These are phyloP conservation scores for Leptinotarsa lineolata DNA, from an alignment of 1,140 invertebrate genomes.

Conservation along the genomic window DNA sequence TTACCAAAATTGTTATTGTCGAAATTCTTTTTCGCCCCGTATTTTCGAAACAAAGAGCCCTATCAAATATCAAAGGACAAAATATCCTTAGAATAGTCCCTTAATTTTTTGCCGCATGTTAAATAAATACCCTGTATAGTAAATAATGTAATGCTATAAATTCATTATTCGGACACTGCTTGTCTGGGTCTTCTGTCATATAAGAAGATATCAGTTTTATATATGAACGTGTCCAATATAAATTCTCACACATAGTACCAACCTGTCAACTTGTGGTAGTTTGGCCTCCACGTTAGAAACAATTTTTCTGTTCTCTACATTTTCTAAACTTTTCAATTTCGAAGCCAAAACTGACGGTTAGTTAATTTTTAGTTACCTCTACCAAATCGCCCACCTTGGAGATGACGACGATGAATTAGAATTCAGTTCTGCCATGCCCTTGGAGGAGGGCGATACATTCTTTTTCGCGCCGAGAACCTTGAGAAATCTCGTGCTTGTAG, in stretches of 20 bases:
- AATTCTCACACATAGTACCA: conserved; percentile 27
- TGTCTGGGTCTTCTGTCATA: background rate
- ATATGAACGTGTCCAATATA: conserved; percentile 18
- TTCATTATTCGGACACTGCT: background rate
- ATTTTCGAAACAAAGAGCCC: too few relatives aligned
- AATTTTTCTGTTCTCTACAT: background rate
- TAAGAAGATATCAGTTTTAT: background rate
- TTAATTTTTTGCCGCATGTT: too few relatives aligned
- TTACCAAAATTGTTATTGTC: too few relatives aligned
- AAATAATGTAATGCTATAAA: too few relatives aligned
- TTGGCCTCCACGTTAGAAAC: conserved; percentile 18
- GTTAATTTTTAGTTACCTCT: conserved; percentile 77
- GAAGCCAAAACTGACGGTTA: too few relatives aligned
- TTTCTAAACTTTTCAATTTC: too few relatives aligned
- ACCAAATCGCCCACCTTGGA: conserved; percentile 98
- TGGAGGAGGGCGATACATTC: conserved; percentile 99
- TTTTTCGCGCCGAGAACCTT: conserved; percentile 95
- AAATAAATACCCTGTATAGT: too few relatives aligned
- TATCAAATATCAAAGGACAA: too few relatives aligned
- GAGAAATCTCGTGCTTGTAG: conserved; percentile 95
- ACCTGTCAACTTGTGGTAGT: conserved; percentile 5
- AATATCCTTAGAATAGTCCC: too few relatives aligned
- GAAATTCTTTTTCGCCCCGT: too few relatives aligned
- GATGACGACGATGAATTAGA: conserved; percentile 99
- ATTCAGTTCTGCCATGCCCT: conserved; percentile 96